Evolutionary conservation across 2,888 invertebrate species (phyloP), one percentile per base, ranked within the genome.

Genomic region (Latrodectus hesperus): DNA sequence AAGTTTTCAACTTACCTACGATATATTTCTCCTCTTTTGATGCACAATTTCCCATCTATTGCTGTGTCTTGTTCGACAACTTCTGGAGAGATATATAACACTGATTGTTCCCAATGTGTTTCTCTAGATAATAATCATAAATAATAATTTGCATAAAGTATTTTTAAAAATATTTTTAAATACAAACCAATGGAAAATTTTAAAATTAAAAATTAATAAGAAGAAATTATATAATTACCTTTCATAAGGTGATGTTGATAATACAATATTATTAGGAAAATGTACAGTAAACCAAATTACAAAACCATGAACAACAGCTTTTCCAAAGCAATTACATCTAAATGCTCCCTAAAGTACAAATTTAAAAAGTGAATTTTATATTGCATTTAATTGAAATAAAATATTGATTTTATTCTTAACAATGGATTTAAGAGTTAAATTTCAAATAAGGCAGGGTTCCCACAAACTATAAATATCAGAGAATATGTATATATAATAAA

Each of bases 71-170:
- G 92, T 78, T 90, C 88, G 1, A 91, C 92, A 51, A 78, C 81
- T 22, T 90, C 80, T 9, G 91, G 91, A 49, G 91, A 88, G 38
- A 91, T 64, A 84, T 91, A 91, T 70, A 92, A 88, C 53, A 91
- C 89, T 10, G 91, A 91, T 88, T 92, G 92, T 51, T 90, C 90
- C 92, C 92, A 92, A 84, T 92, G 92, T 5, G 92, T 92, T 52
- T 90, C 90, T 68, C 92, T 92, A 88, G 0, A 90, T 90, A 52
- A 78, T 16, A 55, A 67, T 67, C 17, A n/a, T 16, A 67, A 67
- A 67, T 10, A 71, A 26, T 26, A 16, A 11, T 26, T 71, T 71
- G 71, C 9, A 38, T 49, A 38, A 71, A 71, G 38, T 38, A 74
- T 55, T 74, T 74, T 12, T 11, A 55, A 51, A 72, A 38, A 38